These are phyloP conservation scores for Athalia rosae DNA, from an alignment of 2,888 invertebrate genomes.

Conservation along the genomic window DNA sequence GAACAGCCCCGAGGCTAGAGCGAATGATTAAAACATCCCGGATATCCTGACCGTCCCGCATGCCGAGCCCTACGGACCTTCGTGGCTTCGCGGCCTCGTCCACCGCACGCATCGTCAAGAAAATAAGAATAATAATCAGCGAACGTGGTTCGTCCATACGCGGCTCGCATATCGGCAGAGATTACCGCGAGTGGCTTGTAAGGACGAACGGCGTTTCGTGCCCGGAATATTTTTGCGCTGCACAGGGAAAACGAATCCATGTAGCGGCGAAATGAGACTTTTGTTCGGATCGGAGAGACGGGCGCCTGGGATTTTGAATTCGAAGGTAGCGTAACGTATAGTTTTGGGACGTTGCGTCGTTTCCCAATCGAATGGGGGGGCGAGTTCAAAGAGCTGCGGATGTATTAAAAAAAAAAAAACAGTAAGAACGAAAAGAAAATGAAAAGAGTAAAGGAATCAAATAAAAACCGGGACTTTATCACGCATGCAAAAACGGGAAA, in stretches of 20 bases:
- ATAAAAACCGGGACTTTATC: conserved; percentile 53
- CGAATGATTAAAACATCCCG: conserved; percentile 34
- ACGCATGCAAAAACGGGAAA: conserved; percentile 61
- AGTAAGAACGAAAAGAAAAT: background rate
- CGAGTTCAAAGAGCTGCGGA: too few species aligned
- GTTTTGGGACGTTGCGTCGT: too few species aligned
- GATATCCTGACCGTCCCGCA: conserved; percentile 29
- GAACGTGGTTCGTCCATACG: background rate
- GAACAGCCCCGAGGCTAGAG: conserved; percentile 28
- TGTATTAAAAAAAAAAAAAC: too few species aligned
- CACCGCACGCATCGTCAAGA: background rate
- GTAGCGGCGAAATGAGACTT: too few species aligned
- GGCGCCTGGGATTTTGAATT: too few species aligned
- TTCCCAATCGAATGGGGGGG: too few species aligned
- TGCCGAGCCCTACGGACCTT: conserved; percentile 21
- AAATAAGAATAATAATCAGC: conserved; percentile 25
- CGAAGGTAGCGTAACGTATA: too few species aligned
- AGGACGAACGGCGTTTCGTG: conserved; percentile 25
- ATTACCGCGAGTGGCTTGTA: conserved; percentile 27
- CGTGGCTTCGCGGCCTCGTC: background rate
- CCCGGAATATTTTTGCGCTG: background rate
- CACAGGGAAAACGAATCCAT: too few species aligned
- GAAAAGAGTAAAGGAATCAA: background rate
- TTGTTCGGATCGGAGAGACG: too few species aligned
- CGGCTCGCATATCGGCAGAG: conserved; percentile 17